Evolutionary conservation across 1,140 invertebrate genomes (phyloP).

Genomic region (Drosophila murphyi): DNA sequence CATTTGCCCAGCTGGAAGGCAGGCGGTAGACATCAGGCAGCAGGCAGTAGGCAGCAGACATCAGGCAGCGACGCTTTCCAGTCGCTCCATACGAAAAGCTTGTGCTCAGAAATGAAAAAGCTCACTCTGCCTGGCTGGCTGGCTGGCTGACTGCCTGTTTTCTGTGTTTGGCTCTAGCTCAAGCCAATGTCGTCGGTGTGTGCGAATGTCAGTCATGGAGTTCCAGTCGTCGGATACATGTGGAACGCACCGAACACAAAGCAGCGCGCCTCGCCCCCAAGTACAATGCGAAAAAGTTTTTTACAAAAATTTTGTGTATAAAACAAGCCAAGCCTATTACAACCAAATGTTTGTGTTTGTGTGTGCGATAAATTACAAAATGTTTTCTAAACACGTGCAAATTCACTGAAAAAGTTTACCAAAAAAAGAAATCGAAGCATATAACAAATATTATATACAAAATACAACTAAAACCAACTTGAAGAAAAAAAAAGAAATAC

Average conservation of each 20-base stretch:
- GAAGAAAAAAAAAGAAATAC: constrained; percentile 35
- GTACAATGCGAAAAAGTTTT: constrained; percentile 76
- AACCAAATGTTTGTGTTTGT: constrained; percentile 14
- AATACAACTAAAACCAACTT: constrained; percentile 28
- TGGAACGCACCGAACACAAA: constrained; percentile 79
- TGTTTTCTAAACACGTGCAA: constrained; percentile 24
- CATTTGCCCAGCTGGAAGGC: constrained; percentile 31
- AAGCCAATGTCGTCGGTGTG: constrained; percentile 39
- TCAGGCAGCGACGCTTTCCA: constrained; percentile 27
- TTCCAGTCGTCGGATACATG: constrained; percentile 84
- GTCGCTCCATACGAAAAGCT: constrained; percentile 35
- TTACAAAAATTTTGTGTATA: constrained; percentile 53
- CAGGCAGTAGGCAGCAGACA: neutral
- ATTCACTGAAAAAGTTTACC: constrained; percentile 15
- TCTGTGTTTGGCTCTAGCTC: constrained; percentile 23
- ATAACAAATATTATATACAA: neutral
- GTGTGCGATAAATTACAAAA: constrained; percentile 16
- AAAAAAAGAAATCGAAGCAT: constrained; percentile 4
- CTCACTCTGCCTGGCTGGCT: constrained; percentile 1
- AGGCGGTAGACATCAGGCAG: neutral
- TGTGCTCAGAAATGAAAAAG: constrained; percentile 22
- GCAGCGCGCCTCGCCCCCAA: constrained; percentile 57
- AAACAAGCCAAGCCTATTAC: constrained; percentile 37
- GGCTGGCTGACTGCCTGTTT: neutral
- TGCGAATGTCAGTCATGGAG: constrained; percentile 75